These are phyloP conservation scores for Hydractinia symbiolongicarpus DNA, from an alignment of 30 jellyfish, hydroid and myxozoan genomes.

Conservation along the genomic window DNA sequence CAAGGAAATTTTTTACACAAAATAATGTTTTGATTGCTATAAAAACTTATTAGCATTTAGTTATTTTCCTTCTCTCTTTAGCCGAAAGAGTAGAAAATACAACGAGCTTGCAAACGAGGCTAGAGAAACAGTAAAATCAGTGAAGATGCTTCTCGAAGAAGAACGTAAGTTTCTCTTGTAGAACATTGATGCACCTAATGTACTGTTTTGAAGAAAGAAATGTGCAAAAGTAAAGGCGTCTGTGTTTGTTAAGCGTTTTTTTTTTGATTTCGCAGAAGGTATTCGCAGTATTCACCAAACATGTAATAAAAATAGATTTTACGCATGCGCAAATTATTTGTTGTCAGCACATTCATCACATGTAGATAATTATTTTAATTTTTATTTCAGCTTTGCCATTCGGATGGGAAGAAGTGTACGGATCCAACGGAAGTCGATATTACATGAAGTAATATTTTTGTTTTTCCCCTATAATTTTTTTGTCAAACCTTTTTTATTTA, in stretches of 20 bases:
- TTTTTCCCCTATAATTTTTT: not conserved
- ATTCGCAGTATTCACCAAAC: not conserved
- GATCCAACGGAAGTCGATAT: conserved; percentile 73
- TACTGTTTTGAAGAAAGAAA: too few relatives aligned
- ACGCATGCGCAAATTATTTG: not conserved
- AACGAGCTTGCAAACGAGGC: conserved; percentile 56
- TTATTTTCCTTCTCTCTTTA: not conserved
- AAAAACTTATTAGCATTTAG: not conserved
- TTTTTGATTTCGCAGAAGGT: too few relatives aligned
- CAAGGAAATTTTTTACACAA: too few relatives aligned
- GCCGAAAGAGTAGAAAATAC: not conserved
- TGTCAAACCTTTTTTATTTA: not conserved
- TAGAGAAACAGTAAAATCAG: conserved; percentile 68
- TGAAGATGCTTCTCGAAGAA: conserved; percentile 67
- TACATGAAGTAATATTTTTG: conserved; percentile 63
- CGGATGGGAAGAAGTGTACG: conserved; percentile 91
- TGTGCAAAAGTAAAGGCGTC: too few relatives aligned
- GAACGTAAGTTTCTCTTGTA: conserved; percentile 50
- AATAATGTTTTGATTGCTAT: too few relatives aligned
- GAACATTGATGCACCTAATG: not conserved
- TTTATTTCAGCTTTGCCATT: conserved; percentile 63
- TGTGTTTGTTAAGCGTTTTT: too few relatives aligned
- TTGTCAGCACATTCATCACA: not conserved
- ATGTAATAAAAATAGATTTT: not conserved
- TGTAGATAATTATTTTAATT: not conserved